Evolutionary conservation across 2,113 vertebrate genomes (phyloP).

Genomic region (Muntiacus muntjak): DNA sequence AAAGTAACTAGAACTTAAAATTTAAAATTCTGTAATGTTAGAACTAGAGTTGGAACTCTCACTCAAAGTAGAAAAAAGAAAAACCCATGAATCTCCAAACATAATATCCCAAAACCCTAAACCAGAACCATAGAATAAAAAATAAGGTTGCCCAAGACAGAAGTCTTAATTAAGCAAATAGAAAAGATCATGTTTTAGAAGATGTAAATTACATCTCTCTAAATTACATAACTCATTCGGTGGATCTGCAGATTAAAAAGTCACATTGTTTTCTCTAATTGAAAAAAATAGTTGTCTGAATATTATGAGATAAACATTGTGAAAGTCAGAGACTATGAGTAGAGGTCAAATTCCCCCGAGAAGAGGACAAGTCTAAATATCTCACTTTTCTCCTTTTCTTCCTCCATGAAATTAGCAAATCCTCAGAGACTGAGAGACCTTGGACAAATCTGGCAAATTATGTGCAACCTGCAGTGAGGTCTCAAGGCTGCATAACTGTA

Average conservation of each 20-base stretch:
- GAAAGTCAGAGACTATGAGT: background rate
- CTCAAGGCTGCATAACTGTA: background rate
- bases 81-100: background rate
- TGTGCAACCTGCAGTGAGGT: background rate
- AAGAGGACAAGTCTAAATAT: background rate
- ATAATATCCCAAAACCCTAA: background rate
- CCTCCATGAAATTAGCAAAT: background rate
- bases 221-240: background rate
- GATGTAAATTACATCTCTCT: background rate
- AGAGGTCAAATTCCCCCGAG: background rate
- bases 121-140: background rate
- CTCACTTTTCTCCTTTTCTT: background rate
- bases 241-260: background rate
- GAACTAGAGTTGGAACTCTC: background rate
- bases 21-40: background rate
- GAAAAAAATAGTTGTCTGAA: background rate
- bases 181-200: background rate
- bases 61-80: background rate
- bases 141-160: background rate
- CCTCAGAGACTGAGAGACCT: background rate
- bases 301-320: background rate
- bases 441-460: background rate
- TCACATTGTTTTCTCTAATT: background rate
- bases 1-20: background rate
- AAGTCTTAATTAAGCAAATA: background rate